Percentiles rank a stretch among this genome's conserved stretches.
Conservation (phyloP, 2,888 invertebrate genomes). For the Tachina grossa region DNA sequence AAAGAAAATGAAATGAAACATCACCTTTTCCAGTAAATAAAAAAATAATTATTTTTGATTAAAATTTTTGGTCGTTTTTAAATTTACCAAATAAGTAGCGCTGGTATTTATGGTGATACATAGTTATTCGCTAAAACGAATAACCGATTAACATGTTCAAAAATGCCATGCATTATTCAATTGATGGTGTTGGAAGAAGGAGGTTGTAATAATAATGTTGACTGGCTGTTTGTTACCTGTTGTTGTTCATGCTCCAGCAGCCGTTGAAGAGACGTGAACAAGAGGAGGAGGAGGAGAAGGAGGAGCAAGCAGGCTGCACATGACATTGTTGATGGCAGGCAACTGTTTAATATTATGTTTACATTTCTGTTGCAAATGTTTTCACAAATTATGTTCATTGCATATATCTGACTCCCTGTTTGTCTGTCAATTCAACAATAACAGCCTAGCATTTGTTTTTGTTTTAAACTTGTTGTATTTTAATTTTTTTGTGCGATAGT, state of each 20-base stretch:
- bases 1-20: background rate
- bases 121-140: conserved; percentile 46
- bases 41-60: conserved; percentile 37
- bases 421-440: conserved; percentile 37
- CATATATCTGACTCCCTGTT: conserved; percentile 31
- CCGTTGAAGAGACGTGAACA: background rate
- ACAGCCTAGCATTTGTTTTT: conserved; percentile 37
- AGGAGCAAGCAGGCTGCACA: background rate
- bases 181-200: conserved; percentile 1
- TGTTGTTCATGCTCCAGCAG: conserved; percentile 1
- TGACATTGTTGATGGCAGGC: conserved; percentile 58
- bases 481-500: conserved; percentile 8
- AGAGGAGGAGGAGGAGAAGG: background rate
- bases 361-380: conserved; percentile 68
- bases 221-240: conserved; percentile 2
- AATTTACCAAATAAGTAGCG: conserved; percentile 48
- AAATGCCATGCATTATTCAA: conserved; percentile 32
- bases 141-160: conserved; percentile 54
- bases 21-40: conserved; percentile 22
- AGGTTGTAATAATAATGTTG: background rate
- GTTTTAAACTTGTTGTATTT: conserved; percentile 36
- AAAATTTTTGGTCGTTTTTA: conserved; percentile 39
- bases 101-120: conserved; percentile 35
- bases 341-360: conserved; percentile 63
- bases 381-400: conserved; percentile 65